Evolutionary conservation across 2,888 invertebrate genomes (phyloP).

Genomic region (Coenonympha glycerion): DNA sequence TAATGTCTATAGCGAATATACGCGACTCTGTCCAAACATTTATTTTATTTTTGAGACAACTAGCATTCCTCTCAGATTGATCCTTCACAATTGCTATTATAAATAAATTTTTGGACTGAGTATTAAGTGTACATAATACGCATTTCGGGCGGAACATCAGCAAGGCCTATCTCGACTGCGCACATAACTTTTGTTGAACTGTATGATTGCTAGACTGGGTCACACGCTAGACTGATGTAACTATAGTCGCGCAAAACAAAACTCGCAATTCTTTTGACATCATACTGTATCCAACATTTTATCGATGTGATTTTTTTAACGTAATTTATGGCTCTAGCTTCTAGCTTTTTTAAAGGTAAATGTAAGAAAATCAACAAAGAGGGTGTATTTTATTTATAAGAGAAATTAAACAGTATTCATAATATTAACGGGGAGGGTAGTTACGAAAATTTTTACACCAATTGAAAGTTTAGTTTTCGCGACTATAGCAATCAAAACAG

Average conservation of each 20-base stretch:
- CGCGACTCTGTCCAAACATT: no score
- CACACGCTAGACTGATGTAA: no score
- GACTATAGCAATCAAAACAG: slow-evolving; percentile 13
- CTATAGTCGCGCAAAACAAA: slow-evolving; percentile 5
- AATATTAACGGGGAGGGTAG: neutral
- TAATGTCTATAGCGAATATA: no score
- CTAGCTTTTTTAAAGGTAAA: neutral
- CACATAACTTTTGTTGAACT: neutral
- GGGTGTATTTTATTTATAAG: neutral
- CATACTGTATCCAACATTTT: no score
- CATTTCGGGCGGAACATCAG: no score
- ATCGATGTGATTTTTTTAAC: no score
- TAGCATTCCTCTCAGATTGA: no score
- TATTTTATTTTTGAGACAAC: no score
- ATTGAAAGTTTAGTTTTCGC: slow-evolving; percentile 7
- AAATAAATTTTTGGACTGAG: no score
- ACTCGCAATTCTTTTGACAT: neutral
- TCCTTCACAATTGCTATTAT: no score
- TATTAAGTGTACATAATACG: no score
- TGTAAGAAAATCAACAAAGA: neutral
- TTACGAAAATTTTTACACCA: neutral
- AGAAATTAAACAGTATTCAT: neutral
- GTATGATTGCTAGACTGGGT: neutral
- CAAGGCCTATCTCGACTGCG: no score
- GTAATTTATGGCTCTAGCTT: neutral